phyloP scores from a whole-genome alignment of 2,797 vertebrate genomes.

The Pristis pectinata region DNA sequence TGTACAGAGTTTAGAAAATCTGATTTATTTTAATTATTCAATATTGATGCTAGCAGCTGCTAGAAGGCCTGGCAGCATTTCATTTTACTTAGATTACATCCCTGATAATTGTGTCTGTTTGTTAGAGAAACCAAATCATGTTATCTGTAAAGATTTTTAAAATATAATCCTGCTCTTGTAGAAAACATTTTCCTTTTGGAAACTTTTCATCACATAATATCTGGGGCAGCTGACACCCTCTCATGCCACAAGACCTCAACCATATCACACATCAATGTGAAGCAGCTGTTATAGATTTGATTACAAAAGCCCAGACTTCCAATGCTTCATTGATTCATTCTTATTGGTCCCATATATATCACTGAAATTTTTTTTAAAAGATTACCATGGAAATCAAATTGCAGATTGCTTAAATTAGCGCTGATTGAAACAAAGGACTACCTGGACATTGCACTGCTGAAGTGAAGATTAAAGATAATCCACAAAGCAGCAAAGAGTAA shows the following conservation, averaged over 20 bases:
- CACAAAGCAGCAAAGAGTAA: not conserved
- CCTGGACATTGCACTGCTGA: not conserved
- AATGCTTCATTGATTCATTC: not conserved
- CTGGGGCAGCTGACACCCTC: not conserved
- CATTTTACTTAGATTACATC: slow-evolving; percentile 3
- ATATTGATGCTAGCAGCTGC: not conserved
- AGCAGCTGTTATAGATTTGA: not conserved
- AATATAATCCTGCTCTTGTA: not conserved
- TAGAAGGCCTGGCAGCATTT: not conserved
- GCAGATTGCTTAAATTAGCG: not conserved
- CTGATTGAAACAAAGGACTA: not conserved
- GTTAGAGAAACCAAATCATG: not conserved
- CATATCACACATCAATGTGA: not conserved
- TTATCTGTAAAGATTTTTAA: not conserved
- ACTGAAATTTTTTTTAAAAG: not conserved
- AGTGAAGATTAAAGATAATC: not conserved
- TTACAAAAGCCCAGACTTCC: not conserved
- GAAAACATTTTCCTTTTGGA: not conserved
- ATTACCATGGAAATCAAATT: not conserved
- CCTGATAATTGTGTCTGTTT: not conserved
- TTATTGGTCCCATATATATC: not conserved
- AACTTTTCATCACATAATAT: not conserved
- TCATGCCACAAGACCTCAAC: not conserved
- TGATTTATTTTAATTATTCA: slow-evolving; percentile 8
- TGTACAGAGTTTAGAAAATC: not conserved